These are phyloP conservation scores for Zaprionus camerounensis DNA, from an alignment of 1,140 invertebrate genomes.

Conservation along the genomic window DNA sequence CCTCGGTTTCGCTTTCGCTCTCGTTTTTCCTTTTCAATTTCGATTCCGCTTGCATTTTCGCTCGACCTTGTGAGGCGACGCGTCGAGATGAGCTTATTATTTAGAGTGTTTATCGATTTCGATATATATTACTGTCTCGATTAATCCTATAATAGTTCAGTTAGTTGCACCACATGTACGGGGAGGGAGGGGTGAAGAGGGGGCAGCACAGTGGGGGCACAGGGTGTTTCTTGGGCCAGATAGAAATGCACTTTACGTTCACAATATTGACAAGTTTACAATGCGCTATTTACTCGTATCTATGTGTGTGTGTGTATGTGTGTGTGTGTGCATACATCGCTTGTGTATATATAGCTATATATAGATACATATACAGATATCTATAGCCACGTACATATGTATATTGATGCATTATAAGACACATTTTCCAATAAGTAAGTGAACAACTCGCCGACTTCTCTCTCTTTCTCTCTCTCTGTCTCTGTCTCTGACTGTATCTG, in stretches of 20 bases:
- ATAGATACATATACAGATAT: conserved; percentile 9
- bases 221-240: not conserved
- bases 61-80: not conserved
- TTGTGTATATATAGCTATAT: conserved; percentile 22
- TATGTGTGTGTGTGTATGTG: conserved; percentile 36
- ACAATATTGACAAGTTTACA: conserved; percentile 43
- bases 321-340: conserved; percentile 31
- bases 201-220: not conserved
- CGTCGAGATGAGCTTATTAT: not conserved
- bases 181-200: not conserved
- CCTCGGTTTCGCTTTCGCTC: not conserved
- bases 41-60: not conserved
- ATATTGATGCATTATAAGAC: conserved; percentile 57
- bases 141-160: conserved; percentile 23
- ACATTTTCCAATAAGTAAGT: conserved; percentile 79
- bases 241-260: conserved; percentile 23
- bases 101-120: not conserved
- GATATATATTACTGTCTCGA: not conserved
- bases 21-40: not conserved
- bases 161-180: conserved; percentile 38
- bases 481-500: conserved; percentile 3
- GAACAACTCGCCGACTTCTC: conserved; percentile 42
- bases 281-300: conserved; percentile 27
- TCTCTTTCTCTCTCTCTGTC: conserved; percentile 24
- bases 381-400: conserved; percentile 17